Evolutionary conservation across 2,113 vertebrate genomes (phyloP).

Genomic region (Saccopteryx leptura): DNA sequence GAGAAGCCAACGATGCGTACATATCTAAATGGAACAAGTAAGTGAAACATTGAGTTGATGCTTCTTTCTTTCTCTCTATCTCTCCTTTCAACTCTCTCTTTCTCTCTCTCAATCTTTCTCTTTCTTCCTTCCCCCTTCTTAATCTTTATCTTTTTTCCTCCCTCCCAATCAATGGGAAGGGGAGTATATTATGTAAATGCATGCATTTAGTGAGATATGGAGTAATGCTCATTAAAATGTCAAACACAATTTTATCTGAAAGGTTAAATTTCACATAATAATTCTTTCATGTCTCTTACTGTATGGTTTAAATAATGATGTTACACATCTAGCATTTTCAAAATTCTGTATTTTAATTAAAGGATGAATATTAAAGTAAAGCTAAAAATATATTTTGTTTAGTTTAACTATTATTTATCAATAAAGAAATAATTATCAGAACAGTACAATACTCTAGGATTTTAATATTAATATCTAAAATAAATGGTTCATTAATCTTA

Average conservation of each 20-base stretch:
- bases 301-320: neutral
- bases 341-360: constrained; percentile 10
- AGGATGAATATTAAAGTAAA: neutral
- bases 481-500: neutral
- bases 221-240: neutral
- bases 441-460: neutral
- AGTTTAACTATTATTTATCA: neutral
- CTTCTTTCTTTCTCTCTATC: too few species aligned
- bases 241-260: neutral
- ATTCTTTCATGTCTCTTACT: neutral
- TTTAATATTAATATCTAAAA: neutral
- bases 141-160: too few species aligned
- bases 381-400: neutral
- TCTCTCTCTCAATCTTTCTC: too few species aligned
- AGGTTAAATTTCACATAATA: neutral
- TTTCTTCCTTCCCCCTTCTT: too few species aligned
- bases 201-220: neutral
- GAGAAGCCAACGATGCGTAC: too few species aligned
- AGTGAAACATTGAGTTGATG: too few species aligned
- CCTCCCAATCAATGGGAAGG: too few species aligned
- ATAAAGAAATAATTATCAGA: neutral
- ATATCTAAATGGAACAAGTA: too few species aligned
- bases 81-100: too few species aligned
- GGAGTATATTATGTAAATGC: neutral
- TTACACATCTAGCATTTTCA: neutral